Evolutionary conservation across 2,113 vertebrate genomes (phyloP).

Genomic region (Alaudala cheleensis): DNA sequence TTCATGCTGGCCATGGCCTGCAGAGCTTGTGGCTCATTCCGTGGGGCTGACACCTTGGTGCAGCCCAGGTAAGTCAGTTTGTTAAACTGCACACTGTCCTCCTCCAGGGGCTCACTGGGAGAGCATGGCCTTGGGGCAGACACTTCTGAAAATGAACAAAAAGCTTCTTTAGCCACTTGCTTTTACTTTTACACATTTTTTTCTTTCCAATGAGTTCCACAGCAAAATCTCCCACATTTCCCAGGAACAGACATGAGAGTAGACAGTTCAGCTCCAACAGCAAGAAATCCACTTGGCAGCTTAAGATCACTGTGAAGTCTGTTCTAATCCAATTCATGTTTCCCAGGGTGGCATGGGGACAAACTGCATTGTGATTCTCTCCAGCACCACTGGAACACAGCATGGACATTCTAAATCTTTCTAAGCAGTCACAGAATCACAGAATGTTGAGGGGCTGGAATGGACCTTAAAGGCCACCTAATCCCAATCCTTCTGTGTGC

Average conservation of each 20-base stretch:
- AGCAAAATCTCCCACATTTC: not conserved
- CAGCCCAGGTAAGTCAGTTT: constrained; percentile 93
- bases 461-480: not conserved
- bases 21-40: constrained; percentile 89
- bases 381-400: not conserved
- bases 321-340: not conserved
- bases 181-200: not conserved
- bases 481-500: not conserved
- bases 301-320: not conserved
- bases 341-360: not conserved
- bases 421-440: not conserved
- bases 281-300: not conserved
- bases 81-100: constrained; percentile 95
- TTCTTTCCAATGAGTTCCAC: not conserved
- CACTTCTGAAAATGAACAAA: constrained; percentile 63
- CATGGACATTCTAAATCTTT: not conserved
- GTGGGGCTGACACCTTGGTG: constrained; percentile 92
- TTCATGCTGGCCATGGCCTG: constrained; percentile 88
- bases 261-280: not conserved
- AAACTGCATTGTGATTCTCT: not conserved
- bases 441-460: not conserved
- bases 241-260: not conserved
- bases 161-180: not conserved
- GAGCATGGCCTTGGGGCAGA: constrained; percentile 48
- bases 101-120: constrained; percentile 75